Percentiles rank a stretch among this genome's conserved stretches.
Conservation (phyloP, 2,888 invertebrate species). For the Yponomeuta malinellus region DNA sequence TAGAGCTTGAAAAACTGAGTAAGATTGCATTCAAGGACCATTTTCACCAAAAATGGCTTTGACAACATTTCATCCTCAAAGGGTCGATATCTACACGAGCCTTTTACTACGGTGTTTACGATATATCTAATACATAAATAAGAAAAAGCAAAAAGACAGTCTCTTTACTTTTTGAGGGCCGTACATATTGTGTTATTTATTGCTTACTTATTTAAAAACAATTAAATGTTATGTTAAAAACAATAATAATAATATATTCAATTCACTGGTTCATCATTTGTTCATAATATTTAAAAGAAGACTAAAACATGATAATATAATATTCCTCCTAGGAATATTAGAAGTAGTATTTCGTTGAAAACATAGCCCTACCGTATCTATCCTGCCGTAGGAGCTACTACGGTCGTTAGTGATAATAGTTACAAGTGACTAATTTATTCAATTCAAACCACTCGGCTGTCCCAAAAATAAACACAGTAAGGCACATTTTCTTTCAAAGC, state of each 20-base stretch:
- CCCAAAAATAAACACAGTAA: too few species aligned
- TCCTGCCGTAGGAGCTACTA: neutral
- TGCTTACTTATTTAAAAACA: neutral
- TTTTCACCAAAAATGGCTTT: too few species aligned
- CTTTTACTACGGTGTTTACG: neutral
- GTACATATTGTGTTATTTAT: too few species aligned
- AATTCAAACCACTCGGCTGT: neutral
- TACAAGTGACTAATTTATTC: neutral
- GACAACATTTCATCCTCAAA: too few species aligned
- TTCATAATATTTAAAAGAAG: neutral
- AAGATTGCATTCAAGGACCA: too few species aligned
- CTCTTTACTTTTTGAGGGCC: too few species aligned
- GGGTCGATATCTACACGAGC: neutral
- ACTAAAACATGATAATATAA: neutral
- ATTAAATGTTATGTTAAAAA: neutral
- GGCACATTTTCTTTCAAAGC: too few species aligned
- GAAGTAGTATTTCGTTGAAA: neutral
- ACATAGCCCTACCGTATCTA: neutral
- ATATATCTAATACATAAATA: neutral
- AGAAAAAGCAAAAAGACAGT: neutral
- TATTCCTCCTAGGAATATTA: neutral
- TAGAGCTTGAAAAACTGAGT: too few species aligned
- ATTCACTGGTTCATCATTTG: neutral
- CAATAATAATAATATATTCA: neutral
- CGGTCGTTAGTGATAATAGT: neutral